Percentiles rank a stretch among this genome's conserved stretches.
Conservation (phyloP, 2,797 vertebrate species). For the Parauchenoglanis ngamensis region DNA sequence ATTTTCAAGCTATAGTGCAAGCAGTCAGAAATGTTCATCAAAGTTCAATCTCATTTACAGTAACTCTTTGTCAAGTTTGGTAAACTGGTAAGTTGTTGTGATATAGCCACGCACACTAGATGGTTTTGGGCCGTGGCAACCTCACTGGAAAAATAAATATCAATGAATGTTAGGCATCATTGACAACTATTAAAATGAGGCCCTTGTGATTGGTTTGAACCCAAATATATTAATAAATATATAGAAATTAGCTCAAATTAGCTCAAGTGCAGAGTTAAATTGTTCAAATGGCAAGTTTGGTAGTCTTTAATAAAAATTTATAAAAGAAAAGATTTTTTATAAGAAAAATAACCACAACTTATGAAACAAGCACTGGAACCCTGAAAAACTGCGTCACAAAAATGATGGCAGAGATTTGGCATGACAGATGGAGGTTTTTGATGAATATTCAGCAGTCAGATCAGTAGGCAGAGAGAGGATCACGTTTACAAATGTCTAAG, state of each 20-base stretch:
- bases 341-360: background rate
- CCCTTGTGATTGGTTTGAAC: background rate
- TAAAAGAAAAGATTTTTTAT: background rate
- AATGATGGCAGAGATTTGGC: conserved; percentile 23
- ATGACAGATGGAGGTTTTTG: conserved; percentile 44
- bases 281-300: background rate
- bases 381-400: conserved; percentile 3
- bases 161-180: background rate
- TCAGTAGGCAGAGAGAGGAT: conserved; percentile 51
- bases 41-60: background rate
- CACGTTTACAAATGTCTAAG: conserved; percentile 53
- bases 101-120: background rate
- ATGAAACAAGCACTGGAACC: background rate
- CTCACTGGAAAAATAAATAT: background rate
- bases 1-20: background rate
- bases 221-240: background rate
- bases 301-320: background rate
- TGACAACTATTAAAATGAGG: background rate
- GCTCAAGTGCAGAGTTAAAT: background rate
- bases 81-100: conserved; percentile 2
- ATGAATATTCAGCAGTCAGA: conserved; percentile 51
- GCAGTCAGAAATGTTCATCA: background rate
- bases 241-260: background rate
- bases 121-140: background rate
- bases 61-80: background rate